Conservation (phyloP, 2,888 invertebrate genomes). For the Cantharis nigra region DNA sequence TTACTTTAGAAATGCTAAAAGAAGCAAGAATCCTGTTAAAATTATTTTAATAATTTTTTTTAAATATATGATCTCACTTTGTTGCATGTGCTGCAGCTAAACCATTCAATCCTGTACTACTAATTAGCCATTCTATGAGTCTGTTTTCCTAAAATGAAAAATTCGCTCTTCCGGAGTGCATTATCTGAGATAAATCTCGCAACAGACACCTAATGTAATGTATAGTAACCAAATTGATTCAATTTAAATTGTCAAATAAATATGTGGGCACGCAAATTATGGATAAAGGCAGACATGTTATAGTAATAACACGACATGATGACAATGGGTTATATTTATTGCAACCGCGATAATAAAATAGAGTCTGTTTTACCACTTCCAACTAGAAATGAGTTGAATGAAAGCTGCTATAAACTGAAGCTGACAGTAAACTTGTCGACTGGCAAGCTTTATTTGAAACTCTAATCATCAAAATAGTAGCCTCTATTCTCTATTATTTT, state of each 20-base stretch:
- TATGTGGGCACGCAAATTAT: conserved; percentile 6
- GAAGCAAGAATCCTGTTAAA: not conserved
- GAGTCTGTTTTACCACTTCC: conserved; percentile 12
- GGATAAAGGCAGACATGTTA: conserved; percentile 12
- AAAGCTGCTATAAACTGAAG: conserved; percentile 17
- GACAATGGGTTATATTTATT: conserved; percentile 20
- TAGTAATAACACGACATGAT: conserved; percentile 14
- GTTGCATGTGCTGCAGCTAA: not conserved
- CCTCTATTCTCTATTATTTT: not conserved
- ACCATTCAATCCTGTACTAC: not conserved
- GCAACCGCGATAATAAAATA: conserved; percentile 10
- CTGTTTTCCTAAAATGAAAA: not conserved
- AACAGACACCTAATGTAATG: not conserved
- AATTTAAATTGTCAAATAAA: conserved; percentile 1
- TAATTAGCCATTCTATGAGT: not conserved
- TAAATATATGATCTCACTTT: not conserved
- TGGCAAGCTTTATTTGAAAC: conserved; percentile 11
- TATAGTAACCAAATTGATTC: not conserved
- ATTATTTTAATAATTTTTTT: not conserved
- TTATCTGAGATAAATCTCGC: not conserved
- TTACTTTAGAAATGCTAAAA: conserved; percentile 34
- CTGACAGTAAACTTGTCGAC: conserved; percentile 10
- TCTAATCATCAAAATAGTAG: conserved; percentile 6
- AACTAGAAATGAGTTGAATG: conserved; percentile 14
- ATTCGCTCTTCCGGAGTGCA: not conserved